phyloP scores from a whole-genome alignment of 2,888 invertebrate species.

The Lomographa bimaculata region DNA sequence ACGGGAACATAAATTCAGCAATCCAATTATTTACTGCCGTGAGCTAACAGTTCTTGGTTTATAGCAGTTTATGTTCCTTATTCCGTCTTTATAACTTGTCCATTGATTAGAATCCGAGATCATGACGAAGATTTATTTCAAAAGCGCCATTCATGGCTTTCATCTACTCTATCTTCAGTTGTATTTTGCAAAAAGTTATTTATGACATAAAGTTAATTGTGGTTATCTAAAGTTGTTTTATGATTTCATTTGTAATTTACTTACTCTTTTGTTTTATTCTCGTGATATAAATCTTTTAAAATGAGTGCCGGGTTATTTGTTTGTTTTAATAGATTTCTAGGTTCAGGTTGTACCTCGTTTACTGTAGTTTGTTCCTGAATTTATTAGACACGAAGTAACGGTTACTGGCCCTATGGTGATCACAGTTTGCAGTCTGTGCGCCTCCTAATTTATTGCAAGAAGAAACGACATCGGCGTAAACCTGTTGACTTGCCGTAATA shows the following conservation, averaged over 20 bases:
- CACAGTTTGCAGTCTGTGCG: conserved; percentile 42
- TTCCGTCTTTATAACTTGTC: conserved; percentile 49
- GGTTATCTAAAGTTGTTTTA: background rate
- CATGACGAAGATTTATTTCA: conserved; percentile 54
- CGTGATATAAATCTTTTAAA: background rate
- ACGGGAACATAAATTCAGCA: conserved; percentile 35
- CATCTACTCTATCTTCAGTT: conserved; percentile 37
- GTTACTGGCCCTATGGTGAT: conserved; percentile 58
- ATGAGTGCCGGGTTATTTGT: too few relatives aligned
- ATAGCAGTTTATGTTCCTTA: conserved; percentile 41
- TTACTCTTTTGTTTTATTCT: background rate
- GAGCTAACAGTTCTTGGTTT: conserved; percentile 36
- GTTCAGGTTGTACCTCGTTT: conserved; percentile 64
- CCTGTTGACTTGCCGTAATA: conserved; percentile 60
- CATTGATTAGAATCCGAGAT: conserved; percentile 43
- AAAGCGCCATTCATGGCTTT: conserved; percentile 54
- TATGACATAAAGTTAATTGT: conserved; percentile 33
- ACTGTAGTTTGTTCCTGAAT: conserved; percentile 75
- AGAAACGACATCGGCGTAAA: conserved; percentile 58
- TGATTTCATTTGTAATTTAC: conserved; percentile 3
- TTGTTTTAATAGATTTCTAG: conserved; percentile 73
- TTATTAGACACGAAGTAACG: conserved; percentile 79
- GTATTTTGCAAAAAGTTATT: conserved; percentile 62
- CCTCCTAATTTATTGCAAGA: conserved; percentile 56
- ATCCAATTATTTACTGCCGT: conserved; percentile 44